phyloP scores from a whole-genome alignment of 2,888 invertebrate species.

The Drosophila lacicola region DNA sequence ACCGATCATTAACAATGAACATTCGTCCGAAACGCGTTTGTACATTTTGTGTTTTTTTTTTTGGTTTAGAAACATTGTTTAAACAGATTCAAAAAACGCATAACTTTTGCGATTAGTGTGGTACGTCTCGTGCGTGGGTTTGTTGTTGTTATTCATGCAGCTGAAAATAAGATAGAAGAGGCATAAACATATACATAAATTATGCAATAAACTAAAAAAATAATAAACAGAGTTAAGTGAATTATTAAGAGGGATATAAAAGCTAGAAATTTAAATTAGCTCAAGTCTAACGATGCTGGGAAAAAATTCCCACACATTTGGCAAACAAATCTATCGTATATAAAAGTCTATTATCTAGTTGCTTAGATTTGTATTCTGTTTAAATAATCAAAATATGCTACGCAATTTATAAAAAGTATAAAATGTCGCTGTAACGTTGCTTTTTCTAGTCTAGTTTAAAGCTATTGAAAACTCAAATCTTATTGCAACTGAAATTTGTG shows the following conservation, averaged over 20 bases:
- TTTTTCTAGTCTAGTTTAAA: conserved; percentile 36
- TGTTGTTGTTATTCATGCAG: conserved; percentile 85
- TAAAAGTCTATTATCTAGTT: conserved; percentile 24
- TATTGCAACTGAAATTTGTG: conserved; percentile 18
- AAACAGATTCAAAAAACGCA: conserved; percentile 83
- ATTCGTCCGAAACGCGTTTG: conserved; percentile 33
- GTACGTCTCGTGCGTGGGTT: conserved; percentile 83
- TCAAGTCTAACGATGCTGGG: conserved; percentile 1
- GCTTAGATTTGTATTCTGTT: conserved; percentile 13
- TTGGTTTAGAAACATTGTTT: conserved; percentile 83
- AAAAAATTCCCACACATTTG: conserved; percentile 4
- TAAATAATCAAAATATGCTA: conserved; percentile 36
- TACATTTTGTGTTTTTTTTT: conserved; percentile 29
- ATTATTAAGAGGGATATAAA: neutral
- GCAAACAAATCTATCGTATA: conserved; percentile 12
- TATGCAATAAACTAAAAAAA: conserved; percentile 25
- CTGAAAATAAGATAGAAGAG: conserved; percentile 81
- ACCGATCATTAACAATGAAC: conserved; percentile 25
- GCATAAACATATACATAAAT: conserved; percentile 57
- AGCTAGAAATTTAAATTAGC: neutral
- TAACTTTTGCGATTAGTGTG: conserved; percentile 81
- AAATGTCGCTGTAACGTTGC: conserved; percentile 41
- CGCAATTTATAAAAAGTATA: conserved; percentile 35
- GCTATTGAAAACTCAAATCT: conserved; percentile 35
- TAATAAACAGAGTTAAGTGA: conserved; percentile 4